Conservation (phyloP, 2,888 invertebrate species). For the Spilarctia lutea region DNA sequence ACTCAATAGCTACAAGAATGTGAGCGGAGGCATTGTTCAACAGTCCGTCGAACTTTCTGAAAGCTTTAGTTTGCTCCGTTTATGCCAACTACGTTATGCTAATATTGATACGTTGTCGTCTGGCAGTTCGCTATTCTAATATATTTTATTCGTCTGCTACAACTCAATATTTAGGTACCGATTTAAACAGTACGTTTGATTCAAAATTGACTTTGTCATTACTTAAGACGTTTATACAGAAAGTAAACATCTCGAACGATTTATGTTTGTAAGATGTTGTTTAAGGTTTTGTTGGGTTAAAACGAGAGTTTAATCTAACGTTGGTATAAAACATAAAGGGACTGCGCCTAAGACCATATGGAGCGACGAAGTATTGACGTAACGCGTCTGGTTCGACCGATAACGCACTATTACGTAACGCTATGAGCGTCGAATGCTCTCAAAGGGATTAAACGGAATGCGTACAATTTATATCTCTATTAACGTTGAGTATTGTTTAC, state of each 20-base stretch:
- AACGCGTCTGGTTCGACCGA: conserved; percentile 66
- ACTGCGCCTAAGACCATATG: conserved; percentile 54
- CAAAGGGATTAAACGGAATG: conserved; percentile 82
- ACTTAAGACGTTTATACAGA: conserved; percentile 34
- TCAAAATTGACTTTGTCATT: conserved; percentile 60
- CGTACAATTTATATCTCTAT: conserved; percentile 85
- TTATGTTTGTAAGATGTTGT: conserved; percentile 54
- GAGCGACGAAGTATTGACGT: conserved; percentile 40
- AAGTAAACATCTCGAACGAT: conserved; percentile 46
- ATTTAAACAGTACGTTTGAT: conserved; percentile 69
- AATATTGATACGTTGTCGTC: conserved; percentile 74
- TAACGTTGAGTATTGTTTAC: conserved; percentile 84
- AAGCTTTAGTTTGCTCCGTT: conserved; percentile 63
- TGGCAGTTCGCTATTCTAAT: conserved; percentile 65
- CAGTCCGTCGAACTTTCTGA: conserved; percentile 73
- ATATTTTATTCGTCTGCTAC: conserved; percentile 77
- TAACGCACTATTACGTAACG: conserved; percentile 72
- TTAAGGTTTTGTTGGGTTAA: conserved; percentile 59
- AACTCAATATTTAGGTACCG: conserved; percentile 57
- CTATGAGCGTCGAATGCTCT: conserved; percentile 72
- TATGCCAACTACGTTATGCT: conserved; percentile 74
- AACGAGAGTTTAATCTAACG: conserved; percentile 59
- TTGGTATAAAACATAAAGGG: conserved; percentile 46
- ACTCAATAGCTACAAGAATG: conserved; percentile 66
- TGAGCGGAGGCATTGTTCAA: conserved; percentile 72